Evolutionary conservation across 2,113 vertebrate species (phyloP), one percentile per base, ranked within the genome.

Genomic region (Argyrosomus japonicus): DNA sequence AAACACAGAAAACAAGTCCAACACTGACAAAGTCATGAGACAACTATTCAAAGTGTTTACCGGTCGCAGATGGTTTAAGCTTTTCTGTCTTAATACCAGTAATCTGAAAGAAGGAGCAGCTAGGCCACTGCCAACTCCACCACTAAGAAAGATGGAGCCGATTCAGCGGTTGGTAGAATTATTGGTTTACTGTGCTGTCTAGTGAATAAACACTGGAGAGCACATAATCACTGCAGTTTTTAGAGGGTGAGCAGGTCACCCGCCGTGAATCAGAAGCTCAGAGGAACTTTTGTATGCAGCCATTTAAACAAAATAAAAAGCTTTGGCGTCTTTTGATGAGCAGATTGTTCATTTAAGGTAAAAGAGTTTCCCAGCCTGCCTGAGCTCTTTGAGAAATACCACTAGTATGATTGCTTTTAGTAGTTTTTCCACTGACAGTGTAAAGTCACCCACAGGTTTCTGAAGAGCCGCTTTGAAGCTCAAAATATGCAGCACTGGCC

Each of bases 61-160:
- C 62, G 47, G 77, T 19, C 43, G 9, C 74, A 82, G 68, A 79
- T 79, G 69, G 69, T 56, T 62, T 13, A 14, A 47, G 62, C 12
- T 78, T 72, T 47, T 2, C 29, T 69, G 25, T 15, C n/a, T 32
- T 60, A 25, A 68, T 60, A 4, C 19, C 19, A 53, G 47, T 27
- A n/a, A 79, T 79, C 67, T 45, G 32, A 4, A 70, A 4, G 2
- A 69, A 17, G 1, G 17, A 58, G 7, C 5, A 36, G 53, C 40
- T 5, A 9, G 27, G 51, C 45, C 45, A 9, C 6, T 40, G 45
- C 60, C 5, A 23, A 21, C 19, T 45, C 62, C 36, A 36, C 36
- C 36, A 7, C 13, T 25, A 3, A 25, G 19, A 53, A 45, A 54
- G 32, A 81, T 32, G 32, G 18, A 5, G 9, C 48, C 8, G 0